A percentile compares a stretch with the other conserved stretches of the same genome.
phyloP scores from a whole-genome alignment of 2,113 vertebrate genomes.

The Hassar affinis region DNA sequence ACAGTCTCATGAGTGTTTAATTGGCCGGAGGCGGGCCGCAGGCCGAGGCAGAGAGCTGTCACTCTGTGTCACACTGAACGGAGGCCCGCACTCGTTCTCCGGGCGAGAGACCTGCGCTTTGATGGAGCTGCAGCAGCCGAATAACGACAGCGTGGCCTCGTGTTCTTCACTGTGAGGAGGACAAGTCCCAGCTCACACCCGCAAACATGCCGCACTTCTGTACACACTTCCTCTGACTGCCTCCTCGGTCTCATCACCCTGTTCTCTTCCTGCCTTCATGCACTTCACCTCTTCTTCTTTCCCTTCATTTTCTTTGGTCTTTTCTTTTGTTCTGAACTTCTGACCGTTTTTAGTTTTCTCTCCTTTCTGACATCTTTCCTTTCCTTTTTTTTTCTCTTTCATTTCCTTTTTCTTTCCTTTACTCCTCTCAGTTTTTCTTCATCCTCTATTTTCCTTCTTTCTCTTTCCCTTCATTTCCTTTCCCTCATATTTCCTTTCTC shows the following conservation, averaged over 20 bases:
- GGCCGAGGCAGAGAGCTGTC: conserved; percentile 43
- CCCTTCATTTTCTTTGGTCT: not conserved
- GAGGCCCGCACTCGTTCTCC: conserved; percentile 8
- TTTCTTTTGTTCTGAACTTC: not conserved
- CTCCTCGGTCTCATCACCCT: not conserved
- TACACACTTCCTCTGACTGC: conserved; percentile 8
- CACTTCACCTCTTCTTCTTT: too few species aligned
- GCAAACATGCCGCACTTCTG: not conserved
- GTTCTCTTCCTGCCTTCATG: too few species aligned
- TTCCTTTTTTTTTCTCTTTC: not conserved
- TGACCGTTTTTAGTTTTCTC: too few species aligned
- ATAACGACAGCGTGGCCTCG: not conserved
- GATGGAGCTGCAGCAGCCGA: conserved; percentile 42
- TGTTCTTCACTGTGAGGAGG: conserved; percentile 2
- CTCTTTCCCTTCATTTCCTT: not conserved
- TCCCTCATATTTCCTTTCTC: not conserved
- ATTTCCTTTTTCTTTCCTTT: not conserved
- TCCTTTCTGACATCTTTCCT: not conserved
- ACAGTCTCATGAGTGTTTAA: conserved; percentile 42
- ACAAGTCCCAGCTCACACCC: not conserved
- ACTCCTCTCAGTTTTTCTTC: not conserved
- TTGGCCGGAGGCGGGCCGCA: conserved; percentile 45
- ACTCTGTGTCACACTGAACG: conserved; percentile 36
- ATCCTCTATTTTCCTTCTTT: not conserved
- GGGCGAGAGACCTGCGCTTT: conserved; percentile 40